phyloP scores from a whole-genome alignment of 2,797 vertebrate genomes.

The Vespertilio murinus region DNA sequence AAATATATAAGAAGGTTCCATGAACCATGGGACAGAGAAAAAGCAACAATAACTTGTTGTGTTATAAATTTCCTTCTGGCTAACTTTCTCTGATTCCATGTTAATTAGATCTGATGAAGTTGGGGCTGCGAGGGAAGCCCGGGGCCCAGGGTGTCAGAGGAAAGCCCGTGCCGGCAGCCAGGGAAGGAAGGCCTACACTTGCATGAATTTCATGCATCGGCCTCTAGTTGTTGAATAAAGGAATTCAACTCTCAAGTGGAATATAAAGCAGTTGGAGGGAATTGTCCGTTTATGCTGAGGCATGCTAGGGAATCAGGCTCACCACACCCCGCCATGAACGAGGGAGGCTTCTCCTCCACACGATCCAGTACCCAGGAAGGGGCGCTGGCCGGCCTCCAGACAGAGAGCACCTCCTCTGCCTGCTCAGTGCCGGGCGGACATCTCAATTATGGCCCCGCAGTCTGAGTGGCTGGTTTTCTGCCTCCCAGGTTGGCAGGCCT shows the following conservation, averaged over 20 bases:
- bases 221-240: neutral
- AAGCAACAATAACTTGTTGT: neutral
- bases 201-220: too few relatives aligned
- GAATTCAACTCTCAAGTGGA: neutral
- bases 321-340: accelerated
- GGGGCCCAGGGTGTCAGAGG: too few relatives aligned
- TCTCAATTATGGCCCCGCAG: neutral
- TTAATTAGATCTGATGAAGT: too few relatives aligned
- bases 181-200: too few relatives aligned
- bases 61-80: neutral
- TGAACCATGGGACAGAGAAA: neutral
- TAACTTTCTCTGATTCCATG: neutral
- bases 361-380: neutral
- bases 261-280: neutral
- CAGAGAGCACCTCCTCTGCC: neutral
- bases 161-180: too few relatives aligned
- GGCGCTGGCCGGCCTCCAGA: too few relatives aligned
- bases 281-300: neutral
- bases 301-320: neutral
- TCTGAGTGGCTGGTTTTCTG: constrained; percentile 35
- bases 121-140: too few relatives aligned
- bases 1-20: neutral
- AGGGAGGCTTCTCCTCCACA: neutral
- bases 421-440: neutral
- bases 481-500: neutral